Evolutionary conservation across 53 echinoderm and acorn worm species (phyloP).

Genomic region (Patiria pectinifera): DNA sequence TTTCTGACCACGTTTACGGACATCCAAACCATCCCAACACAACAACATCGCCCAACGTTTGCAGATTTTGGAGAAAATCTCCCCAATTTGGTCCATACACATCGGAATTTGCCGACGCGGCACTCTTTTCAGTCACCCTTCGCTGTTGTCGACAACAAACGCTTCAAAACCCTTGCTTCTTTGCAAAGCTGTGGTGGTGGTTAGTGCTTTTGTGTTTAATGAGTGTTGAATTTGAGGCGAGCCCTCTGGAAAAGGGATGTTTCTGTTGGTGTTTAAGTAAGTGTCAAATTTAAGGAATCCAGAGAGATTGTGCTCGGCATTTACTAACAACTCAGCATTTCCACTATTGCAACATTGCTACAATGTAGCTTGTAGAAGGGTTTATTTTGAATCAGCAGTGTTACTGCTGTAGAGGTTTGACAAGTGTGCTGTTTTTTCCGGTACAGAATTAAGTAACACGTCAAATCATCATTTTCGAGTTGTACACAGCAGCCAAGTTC

Average conservation of each 20-base stretch:
- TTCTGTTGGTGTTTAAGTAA: background rate
- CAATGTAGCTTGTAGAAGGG: too few relatives aligned
- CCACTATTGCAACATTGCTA: too few relatives aligned
- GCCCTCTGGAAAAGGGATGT: background rate
- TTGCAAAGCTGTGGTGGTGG: constrained; percentile 53
- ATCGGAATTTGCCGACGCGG: constrained; percentile 42
- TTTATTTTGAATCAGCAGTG: too few relatives aligned
- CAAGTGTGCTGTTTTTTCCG: too few relatives aligned
- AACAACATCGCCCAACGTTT: background rate
- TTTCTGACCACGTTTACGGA: constrained; percentile 35
- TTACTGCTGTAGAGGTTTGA: too few relatives aligned
- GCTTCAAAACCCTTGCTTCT: constrained; percentile 38
- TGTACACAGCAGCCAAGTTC: too few relatives aligned
- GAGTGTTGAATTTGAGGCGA: constrained; percentile 16
- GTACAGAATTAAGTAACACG: too few relatives aligned
- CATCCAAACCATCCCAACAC: constrained; percentile 34
- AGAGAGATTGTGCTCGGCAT: too few relatives aligned
- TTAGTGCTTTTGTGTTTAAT: constrained; percentile 58
- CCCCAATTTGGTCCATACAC: constrained; percentile 17
- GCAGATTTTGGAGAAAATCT: constrained; percentile 35
- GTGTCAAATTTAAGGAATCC: too few relatives aligned
- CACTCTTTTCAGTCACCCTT: background rate
- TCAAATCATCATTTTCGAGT: too few relatives aligned
- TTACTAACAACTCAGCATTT: too few relatives aligned
- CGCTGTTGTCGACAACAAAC: constrained; percentile 9